These are phyloP conservation scores for Drosophila pachea DNA, from an alignment of 1,140 invertebrate genomes.

Conservation along the genomic window DNA sequence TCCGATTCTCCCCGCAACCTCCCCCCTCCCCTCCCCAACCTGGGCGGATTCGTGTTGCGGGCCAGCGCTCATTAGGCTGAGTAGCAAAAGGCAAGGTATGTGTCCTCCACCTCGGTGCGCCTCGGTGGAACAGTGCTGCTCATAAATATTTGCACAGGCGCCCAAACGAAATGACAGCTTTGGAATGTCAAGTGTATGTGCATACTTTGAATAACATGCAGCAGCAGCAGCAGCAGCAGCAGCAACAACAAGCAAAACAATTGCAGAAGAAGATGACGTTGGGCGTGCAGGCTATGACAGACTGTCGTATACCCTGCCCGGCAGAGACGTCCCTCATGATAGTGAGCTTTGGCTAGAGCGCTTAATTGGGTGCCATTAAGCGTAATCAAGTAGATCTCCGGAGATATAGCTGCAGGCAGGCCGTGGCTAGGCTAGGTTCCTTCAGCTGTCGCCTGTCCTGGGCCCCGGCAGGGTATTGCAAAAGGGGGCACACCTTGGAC, in stretches of 20 bases:
- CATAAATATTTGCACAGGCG: conserved; percentile 55
- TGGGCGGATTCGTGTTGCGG: conserved; percentile 16
- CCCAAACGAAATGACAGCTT: conserved; percentile 50
- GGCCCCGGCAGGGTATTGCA: background rate
- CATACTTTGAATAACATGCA: conserved; percentile 52
- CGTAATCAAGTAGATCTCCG: background rate
- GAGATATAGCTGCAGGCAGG: background rate
- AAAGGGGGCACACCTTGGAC: background rate
- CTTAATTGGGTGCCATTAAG: no score
- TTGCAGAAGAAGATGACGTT: background rate
- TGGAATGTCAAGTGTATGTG: conserved; percentile 56
- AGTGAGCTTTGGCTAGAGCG: background rate
- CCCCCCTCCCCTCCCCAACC: conserved; percentile 1
- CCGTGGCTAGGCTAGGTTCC: background rate
- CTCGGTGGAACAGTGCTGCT: conserved; percentile 18
- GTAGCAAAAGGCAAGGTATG: background rate
- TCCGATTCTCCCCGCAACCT: background rate
- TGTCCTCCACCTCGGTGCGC: background rate
- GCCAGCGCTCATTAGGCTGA: conserved; percentile 21
- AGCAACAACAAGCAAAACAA: conserved; percentile 4
- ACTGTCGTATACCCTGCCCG: background rate
- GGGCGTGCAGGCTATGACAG: background rate
- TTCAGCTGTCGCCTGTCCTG: background rate
- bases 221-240: conserved; percentile 16
- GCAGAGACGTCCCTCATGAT: no score